Evolutionary conservation across 2,888 invertebrate genomes (phyloP).

Genomic region (Rhogogaster chlorosoma): DNA sequence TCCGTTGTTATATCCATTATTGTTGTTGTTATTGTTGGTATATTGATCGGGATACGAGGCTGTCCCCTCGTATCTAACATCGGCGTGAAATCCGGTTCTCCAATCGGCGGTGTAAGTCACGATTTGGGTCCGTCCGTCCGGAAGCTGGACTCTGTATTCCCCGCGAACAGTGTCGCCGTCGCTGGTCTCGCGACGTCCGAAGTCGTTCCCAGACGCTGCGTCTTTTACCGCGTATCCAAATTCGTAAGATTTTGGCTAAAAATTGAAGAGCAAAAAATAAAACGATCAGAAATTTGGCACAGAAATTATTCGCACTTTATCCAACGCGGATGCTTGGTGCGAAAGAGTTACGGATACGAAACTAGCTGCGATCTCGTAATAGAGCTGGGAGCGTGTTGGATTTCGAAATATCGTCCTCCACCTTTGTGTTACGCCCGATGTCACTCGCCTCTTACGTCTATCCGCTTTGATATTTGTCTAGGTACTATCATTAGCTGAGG

Average conservation of each 20-base stretch:
- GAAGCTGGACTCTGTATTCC: slow-evolving; percentile 82
- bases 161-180: slow-evolving; percentile 86
- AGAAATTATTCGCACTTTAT: neutral
- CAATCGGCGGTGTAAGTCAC: slow-evolving; percentile 90
- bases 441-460: slow-evolving; percentile 29
- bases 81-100: slow-evolving; percentile 89
- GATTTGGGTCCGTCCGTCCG: slow-evolving; percentile 83
- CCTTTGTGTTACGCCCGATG: slow-evolving; percentile 42
- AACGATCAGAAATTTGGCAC: neutral
- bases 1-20: slow-evolving; percentile 55
- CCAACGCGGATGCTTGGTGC: neutral
- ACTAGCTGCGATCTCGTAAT: slow-evolving; percentile 23
- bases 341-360: neutral
- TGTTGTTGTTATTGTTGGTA: slow-evolving; percentile 66
- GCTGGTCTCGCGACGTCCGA: slow-evolving; percentile 85
- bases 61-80: slow-evolving; percentile 87
- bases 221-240: slow-evolving; percentile 91
- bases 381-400: slow-evolving; percentile 10
- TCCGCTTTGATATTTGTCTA: neutral
- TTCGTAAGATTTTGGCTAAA: slow-evolving; percentile 87
- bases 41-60: slow-evolving; percentile 83
- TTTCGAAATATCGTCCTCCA: slow-evolving; percentile 16
- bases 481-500: neutral
- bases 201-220: slow-evolving; percentile 87
- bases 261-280: slow-evolving; percentile 58